Evolutionary conservation across 2,113 vertebrate genomes (phyloP).

Genomic region (Tursiops truncatus): DNA sequence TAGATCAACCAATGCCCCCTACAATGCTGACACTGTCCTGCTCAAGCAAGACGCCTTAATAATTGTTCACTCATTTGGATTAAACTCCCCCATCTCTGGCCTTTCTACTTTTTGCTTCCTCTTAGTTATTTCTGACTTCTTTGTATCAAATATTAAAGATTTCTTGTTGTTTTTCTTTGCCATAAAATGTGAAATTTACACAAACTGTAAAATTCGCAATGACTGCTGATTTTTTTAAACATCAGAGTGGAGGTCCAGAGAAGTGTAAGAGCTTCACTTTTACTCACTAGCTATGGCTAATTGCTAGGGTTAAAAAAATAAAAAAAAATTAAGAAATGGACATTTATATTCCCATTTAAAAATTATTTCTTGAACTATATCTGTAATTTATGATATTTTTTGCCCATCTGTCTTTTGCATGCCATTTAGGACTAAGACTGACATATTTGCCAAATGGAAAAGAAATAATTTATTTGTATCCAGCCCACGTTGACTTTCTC

Average conservation of each 20-base stretch:
- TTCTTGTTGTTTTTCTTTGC: constrained; percentile 25
- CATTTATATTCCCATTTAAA: not conserved
- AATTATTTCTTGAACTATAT: not conserved
- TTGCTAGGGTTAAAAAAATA: not conserved
- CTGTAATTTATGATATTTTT: not conserved
- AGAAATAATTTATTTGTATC: not conserved
- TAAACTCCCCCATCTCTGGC: constrained; percentile 8
- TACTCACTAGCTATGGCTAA: not conserved
- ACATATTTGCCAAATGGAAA: not conserved
- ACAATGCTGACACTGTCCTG: constrained; percentile 61
- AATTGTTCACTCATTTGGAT: constrained; percentile 64
- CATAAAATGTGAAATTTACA: not conserved
- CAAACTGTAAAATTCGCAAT: constrained; percentile 19
- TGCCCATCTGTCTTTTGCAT: not conserved
- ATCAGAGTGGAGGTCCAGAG: not conserved
- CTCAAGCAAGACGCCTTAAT: constrained; percentile 61
- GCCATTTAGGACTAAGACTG: not conserved
- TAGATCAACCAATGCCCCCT: constrained; percentile 57
- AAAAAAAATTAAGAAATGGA: not conserved
- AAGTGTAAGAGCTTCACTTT: not conserved
- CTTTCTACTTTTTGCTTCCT: constrained; percentile 37
- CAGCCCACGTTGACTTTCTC: not conserved
- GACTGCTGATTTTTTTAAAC: not conserved
- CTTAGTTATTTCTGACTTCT: constrained; percentile 37
- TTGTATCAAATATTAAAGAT: constrained; percentile 44